Conservation (phyloP, 2,797 vertebrate genomes). For the Melopsittacus undulatus region DNA sequence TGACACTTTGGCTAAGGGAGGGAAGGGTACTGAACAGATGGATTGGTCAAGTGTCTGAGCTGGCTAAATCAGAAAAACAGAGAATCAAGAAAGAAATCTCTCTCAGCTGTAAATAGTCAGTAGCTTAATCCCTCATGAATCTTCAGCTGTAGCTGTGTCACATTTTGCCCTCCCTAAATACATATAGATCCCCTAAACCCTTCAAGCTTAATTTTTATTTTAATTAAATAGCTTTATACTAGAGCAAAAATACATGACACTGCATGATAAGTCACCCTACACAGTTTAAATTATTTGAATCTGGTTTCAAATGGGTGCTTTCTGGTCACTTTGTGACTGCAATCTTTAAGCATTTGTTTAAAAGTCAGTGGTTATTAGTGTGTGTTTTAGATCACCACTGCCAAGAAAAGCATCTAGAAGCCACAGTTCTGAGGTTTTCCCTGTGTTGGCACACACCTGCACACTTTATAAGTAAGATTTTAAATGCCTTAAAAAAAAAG, state of each 20-base stretch:
- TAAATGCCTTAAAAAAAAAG: neutral
- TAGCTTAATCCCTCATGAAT: neutral
- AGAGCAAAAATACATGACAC: neutral
- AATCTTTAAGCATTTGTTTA: neutral
- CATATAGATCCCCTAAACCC: neutral
- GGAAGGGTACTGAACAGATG: conserved; percentile 3
- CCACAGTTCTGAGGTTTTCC: neutral
- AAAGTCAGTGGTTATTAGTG: neutral
- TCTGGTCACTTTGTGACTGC: neutral
- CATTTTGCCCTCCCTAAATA: neutral
- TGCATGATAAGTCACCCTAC: neutral
- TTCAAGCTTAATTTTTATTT: neutral
- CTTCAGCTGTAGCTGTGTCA: neutral
- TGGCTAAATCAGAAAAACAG: conserved; percentile 47
- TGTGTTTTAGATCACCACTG: neutral
- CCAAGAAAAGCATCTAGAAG: neutral
- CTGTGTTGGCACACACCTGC: neutral
- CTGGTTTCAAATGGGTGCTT: neutral
- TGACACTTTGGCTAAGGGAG: neutral
- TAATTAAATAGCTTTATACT: neutral
- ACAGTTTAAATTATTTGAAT: neutral
- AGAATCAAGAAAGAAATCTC: conserved; percentile 6
- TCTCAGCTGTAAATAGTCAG: neutral
- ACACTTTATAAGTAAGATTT: neutral
- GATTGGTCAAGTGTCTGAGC: conserved; percentile 31